phyloP scores from a whole-genome alignment of 2,888 invertebrate genomes.

The Enoplolaimus lenunculus region DNA sequence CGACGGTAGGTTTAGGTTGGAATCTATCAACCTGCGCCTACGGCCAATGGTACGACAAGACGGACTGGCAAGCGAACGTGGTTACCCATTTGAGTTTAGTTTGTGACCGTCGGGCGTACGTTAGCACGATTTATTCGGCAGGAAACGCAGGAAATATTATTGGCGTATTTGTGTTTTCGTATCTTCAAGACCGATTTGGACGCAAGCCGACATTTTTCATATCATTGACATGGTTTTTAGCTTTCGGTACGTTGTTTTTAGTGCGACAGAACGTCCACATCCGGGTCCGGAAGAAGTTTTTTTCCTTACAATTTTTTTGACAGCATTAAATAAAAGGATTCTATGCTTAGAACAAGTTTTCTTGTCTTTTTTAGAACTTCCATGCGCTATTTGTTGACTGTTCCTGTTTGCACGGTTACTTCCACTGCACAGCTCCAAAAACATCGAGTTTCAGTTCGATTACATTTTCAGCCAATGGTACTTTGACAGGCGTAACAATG shows the following conservation, averaged over 20 bases:
- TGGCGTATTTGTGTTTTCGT: slow-evolving; percentile 8
- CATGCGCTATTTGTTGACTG: too few species aligned
- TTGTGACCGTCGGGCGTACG: not conserved
- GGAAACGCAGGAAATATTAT: not conserved
- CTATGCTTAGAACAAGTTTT: too few species aligned
- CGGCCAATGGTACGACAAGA: not conserved
- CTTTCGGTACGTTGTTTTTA: not conserved
- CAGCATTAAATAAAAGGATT: too few species aligned
- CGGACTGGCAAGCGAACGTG: not conserved
- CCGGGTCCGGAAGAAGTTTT: too few species aligned
- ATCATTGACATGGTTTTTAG: not conserved
- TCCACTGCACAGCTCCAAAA: too few species aligned
- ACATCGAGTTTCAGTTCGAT: too few species aligned
- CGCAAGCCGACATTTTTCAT: slow-evolving; percentile 13
- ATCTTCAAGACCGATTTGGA: slow-evolving; percentile 15
- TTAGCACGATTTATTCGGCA: not conserved
- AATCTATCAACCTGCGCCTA: not conserved
- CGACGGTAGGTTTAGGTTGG: not conserved
- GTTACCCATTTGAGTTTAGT: slow-evolving; percentile 12
- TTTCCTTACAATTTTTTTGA: too few species aligned
- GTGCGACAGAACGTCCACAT: too few species aligned
- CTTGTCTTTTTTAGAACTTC: too few species aligned
- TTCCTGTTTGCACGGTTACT: too few species aligned
- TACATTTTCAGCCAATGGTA: too few species aligned
- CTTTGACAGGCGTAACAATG: too few species aligned